phyloP scores from a whole-genome alignment of 2,113 vertebrate species.

The Stigmatopora argus region DNA sequence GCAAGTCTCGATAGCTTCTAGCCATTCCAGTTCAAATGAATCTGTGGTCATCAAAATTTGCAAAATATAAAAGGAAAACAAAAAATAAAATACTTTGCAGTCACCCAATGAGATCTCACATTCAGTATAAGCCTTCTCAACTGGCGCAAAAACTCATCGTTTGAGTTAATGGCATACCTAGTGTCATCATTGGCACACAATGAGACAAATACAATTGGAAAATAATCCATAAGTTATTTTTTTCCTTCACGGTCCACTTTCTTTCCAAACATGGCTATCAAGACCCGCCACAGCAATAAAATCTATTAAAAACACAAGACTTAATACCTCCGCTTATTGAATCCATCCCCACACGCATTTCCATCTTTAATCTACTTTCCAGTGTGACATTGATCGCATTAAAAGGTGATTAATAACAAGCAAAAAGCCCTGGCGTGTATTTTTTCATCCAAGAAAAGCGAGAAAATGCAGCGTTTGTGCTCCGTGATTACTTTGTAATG shows the following conservation, averaged over 20 bases:
- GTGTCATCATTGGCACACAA: too few relatives aligned
- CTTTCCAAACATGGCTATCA: not conserved
- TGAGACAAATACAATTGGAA: not conserved
- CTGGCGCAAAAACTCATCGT: too few relatives aligned
- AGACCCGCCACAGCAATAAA: not conserved
- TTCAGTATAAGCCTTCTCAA: too few relatives aligned
- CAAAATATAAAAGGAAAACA: too few relatives aligned
- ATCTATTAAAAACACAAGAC: not conserved
- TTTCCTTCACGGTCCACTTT: not conserved
- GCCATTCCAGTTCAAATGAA: too few relatives aligned
- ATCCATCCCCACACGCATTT: not conserved
- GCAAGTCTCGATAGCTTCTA: too few relatives aligned
- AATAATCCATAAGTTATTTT: not conserved
- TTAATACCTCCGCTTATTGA: not conserved
- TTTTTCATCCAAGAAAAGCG: not conserved
- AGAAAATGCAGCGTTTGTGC: not conserved
- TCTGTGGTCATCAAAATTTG: too few relatives aligned
- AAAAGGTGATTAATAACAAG: not conserved
- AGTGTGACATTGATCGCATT: conserved; percentile 1
- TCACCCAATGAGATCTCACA: too few relatives aligned
- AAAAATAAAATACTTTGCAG: too few relatives aligned
- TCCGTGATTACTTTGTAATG: conserved; percentile 4
- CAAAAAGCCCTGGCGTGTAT: conserved; percentile 1
- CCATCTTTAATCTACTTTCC: not conserved
- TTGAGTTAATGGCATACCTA: too few relatives aligned